Base-by-base conservation (phyloP, 2,797 vertebrate genomes). In the Mycteria americana region DNA sequence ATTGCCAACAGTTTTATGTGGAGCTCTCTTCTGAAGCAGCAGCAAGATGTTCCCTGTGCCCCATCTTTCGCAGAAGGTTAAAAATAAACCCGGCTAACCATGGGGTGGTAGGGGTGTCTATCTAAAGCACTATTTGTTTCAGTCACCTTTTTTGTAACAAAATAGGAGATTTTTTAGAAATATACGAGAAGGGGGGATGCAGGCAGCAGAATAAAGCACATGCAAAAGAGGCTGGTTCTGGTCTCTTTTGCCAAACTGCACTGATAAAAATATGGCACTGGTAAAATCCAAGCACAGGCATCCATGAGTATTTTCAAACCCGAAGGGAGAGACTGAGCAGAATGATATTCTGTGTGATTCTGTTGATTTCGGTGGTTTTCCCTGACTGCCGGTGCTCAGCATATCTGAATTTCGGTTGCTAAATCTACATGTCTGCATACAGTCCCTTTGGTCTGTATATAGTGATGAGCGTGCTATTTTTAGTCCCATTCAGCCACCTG, bases 401-500 rank as follows among this genome's bases (percentile, higher is more conserved):
- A 0, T 13, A 46, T 35, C 65, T 93, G 75, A 80, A 69, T 96
- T 95, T 95, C 92, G 0, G 89, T 95, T 96, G 75, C 93, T 95
- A 94, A 95, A 95, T 86, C 27, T 50, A 15, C 51, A 13, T 0
- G 0, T 21, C 68, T 89, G 53, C 39, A 4, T 39, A 4, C 9
- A n/a, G 85, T 37, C 89, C 82, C 89, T 85, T 57, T 4, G 35
- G 57, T 81, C 35, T 65, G 37, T 9, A 31, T 5, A 3, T 15
- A 81, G 63, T 63, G 68, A 48, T 1, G 3, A 0, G 0, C 64
- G 56, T 72, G 69, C 69, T 93, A 85, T 95, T 96, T 93, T 85
- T 46, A 64, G 89, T 10, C n/a, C 43, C 6, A 1, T 59, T 72
- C 68, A 70, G 91, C 82, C 95, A 96, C 96, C 96, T 97, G 96